Base-by-base conservation (phyloP, 2,797 vertebrate genomes). In the Mastacembelus armatus region DNA sequence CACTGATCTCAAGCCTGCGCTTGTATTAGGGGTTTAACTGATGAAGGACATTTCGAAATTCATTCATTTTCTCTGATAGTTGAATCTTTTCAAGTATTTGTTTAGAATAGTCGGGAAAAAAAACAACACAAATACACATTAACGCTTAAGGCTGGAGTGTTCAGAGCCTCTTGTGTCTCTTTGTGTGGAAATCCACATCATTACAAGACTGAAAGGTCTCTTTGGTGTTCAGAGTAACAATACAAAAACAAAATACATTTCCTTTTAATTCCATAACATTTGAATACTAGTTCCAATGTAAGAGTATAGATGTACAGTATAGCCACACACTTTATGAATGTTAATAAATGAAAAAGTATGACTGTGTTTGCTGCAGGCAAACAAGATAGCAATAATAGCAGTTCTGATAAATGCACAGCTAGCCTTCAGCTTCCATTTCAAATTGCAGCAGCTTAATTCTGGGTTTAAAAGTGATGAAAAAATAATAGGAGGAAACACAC, bases 321-420 rank as follows among this genome's bases (percentile, higher is more conserved):
- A 27, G 27, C 15, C 35, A 10, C 10, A 18, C 22, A 40, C 5
- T 16, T n/a, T n/a, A n/a, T 14, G 9, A 10, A 43, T 42, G 12
- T 26, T 56, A 12, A 56, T 62, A 49, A 18, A 43, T 55, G 55
- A 10, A 72, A 44, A 44, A 32, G 49, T 8, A 6, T 3, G 15
- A 19, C 3, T 15, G 15, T 27, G 35, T 16, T 42, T 32, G 39
- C 30, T 55, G 29, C 21, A 36, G 21, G 38, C 29, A 47, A 22
- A 27, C 2, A 24, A 5, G 7, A 33, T 14, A 19, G 39, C 52
- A 38, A 4, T 26, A 10, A 22, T 6, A 51, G 44, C 16, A 21
- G 33, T 42, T 54, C 24, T 14, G 21, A 39, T 24, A 59, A 38
- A 19, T 26, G 18, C 5, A 4, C 21, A 40, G 5, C 1, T 18